These are phyloP conservation scores for Hypotaenidia philippensis DNA, from an alignment of 2,797 vertebrate species.

Conservation along the genomic window DNA sequence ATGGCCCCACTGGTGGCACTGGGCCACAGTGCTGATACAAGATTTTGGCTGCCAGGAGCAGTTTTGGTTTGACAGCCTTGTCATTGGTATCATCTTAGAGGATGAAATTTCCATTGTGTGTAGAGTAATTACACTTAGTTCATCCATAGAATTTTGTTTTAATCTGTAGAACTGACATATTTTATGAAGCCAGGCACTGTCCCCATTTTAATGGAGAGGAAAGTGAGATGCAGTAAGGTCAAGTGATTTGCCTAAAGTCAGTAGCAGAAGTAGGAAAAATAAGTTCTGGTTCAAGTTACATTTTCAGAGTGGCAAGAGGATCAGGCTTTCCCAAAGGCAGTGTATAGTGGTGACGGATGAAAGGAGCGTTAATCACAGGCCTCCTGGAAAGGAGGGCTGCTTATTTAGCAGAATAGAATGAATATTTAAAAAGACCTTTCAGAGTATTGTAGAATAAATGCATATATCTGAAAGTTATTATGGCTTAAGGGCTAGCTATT, in stretches of 20 bases:
- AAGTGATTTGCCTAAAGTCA: slow-evolving; percentile 25
- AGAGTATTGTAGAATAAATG: slow-evolving; percentile 68
- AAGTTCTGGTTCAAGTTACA: slow-evolving; percentile 43
- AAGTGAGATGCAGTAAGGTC: slow-evolving; percentile 18
- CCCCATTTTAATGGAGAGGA: slow-evolving; percentile 30
- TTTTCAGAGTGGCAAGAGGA: background rate
- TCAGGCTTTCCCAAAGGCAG: slow-evolving; percentile 61
- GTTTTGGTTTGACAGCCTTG: slow-evolving; percentile 50
- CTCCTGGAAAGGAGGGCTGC: slow-evolving; percentile 60
- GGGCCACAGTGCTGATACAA: background rate
- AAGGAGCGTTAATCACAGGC: slow-evolving; percentile 55
- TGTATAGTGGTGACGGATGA: slow-evolving; percentile 27
- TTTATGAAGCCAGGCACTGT: slow-evolving; percentile 18
- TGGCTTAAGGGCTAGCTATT: slow-evolving; percentile 66
- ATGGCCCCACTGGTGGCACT: background rate
- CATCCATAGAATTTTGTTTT: slow-evolving; percentile 32
- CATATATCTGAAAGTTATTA: slow-evolving; percentile 71
- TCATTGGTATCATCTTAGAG: slow-evolving; percentile 26
- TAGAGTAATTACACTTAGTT: slow-evolving; percentile 12
- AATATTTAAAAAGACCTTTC: slow-evolving; percentile 73
- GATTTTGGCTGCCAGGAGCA: slow-evolving; percentile 26
- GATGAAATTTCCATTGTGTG: slow-evolving; percentile 10
- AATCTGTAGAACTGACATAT: slow-evolving; percentile 18
- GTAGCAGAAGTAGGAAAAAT: slow-evolving; percentile 7
- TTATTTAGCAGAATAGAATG: slow-evolving; percentile 72